phyloP scores from a whole-genome alignment of 2,797 vertebrate species.

The Pseudochirops cupreus region DNA sequence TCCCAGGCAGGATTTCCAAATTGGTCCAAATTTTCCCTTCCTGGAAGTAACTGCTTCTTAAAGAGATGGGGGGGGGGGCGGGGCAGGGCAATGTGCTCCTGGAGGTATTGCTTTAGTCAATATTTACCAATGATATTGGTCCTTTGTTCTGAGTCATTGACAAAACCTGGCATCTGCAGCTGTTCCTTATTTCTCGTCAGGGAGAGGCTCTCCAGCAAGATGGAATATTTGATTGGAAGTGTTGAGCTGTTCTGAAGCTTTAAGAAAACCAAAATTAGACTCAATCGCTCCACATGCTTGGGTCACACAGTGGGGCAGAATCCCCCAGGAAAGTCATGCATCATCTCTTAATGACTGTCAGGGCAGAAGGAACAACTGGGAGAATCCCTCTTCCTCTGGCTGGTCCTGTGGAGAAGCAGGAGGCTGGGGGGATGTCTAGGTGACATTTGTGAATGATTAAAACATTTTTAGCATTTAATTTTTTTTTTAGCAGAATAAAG shows the following conservation, averaged over 20 bases:
- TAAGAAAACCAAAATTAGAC: background rate
- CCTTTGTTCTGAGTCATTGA: constrained; percentile 65
- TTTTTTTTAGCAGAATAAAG: background rate
- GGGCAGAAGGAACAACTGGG: background rate
- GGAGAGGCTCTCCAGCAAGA: constrained; percentile 87
- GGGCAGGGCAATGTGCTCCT: background rate
- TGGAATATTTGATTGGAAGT: constrained; percentile 85
- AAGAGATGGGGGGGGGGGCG: background rate
- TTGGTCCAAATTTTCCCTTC: background rate
- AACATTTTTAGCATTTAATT: background rate
- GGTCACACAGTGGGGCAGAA: background rate
- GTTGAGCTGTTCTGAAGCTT: constrained; percentile 92
- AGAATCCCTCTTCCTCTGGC: background rate
- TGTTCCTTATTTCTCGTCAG: constrained; percentile 64
- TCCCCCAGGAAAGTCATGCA: background rate
- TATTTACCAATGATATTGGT: constrained; percentile 83
- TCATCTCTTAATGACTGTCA: background rate
- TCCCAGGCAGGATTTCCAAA: background rate
- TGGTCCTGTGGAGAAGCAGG: too few species aligned
- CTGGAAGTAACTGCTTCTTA: background rate
- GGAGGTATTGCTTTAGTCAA: background rate
- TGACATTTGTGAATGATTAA: background rate
- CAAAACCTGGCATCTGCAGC: constrained; percentile 82
- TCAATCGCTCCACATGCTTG: background rate
- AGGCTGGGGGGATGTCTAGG: background rate